A percentile compares a stretch with the other conserved stretches of the same genome.
phyloP scores from a whole-genome alignment of 2,113 vertebrate genomes.

The Dipodomys merriami region DNA sequence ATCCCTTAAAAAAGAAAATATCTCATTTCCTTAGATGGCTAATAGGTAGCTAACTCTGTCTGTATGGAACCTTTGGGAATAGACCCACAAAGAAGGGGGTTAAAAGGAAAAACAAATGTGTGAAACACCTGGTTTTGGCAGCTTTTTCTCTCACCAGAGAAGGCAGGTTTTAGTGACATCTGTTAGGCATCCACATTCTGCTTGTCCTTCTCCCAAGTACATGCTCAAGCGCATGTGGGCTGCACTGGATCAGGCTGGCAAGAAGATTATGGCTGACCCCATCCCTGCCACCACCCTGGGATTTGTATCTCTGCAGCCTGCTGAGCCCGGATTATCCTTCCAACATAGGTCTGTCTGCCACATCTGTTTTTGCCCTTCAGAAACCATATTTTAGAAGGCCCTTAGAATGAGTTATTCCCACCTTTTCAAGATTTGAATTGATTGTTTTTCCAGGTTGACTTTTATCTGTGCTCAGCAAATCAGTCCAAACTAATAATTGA shows the following conservation, averaged over 20 bases:
- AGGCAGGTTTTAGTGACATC: slow-evolving; percentile 63
- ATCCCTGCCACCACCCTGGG: background rate
- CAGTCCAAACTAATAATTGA: slow-evolving; percentile 16
- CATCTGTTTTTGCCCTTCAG: slow-evolving; percentile 67
- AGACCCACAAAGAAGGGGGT: background rate
- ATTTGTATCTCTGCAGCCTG: background rate
- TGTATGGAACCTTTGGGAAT: background rate
- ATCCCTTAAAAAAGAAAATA: background rate
- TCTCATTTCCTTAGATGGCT: slow-evolving; percentile 56
- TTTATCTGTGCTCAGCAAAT: slow-evolving; percentile 37
- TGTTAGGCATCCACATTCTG: slow-evolving; percentile 51
- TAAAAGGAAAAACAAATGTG: background rate
- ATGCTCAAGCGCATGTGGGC: background rate
- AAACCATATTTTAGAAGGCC: slow-evolving; percentile 40
- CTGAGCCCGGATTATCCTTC: background rate
- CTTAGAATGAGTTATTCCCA: slow-evolving; percentile 22
- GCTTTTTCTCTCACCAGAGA: slow-evolving; percentile 46
- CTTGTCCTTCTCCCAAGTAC: slow-evolving; percentile 11
- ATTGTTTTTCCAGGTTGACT: slow-evolving; percentile 43
- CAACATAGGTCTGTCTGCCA: background rate
- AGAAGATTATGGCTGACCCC: slow-evolving; percentile 53
- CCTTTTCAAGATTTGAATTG: slow-evolving; percentile 4
- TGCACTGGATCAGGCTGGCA: background rate
- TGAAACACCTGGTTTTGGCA: slow-evolving; percentile 76
- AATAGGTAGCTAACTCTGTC: slow-evolving; percentile 24